Base-by-base conservation (phyloP, 2,797 vertebrate genomes). In the Dipus sagitta region DNA sequence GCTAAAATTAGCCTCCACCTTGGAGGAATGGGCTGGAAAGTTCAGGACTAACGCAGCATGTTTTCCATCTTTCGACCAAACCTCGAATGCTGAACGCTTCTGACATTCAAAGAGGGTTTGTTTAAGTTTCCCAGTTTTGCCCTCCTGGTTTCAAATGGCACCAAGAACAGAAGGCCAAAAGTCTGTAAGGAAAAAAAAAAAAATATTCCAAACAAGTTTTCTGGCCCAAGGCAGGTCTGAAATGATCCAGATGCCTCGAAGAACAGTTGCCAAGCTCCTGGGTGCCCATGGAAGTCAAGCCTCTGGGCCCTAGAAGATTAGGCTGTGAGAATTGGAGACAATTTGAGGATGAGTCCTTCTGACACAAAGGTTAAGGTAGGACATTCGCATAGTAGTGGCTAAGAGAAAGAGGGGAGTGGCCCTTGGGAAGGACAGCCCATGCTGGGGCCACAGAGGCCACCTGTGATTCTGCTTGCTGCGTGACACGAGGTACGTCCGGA, bases 1-100 rank as follows among this genome's bases (percentile, higher is more conserved):
- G 82, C 92, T 96, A 95, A 96, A 95, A 96, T 96, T 91, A 97
- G 86, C 76, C 62, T 67, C 83, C 38, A 89, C 70, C 54, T 62
- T 93, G 72, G 58, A 94, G 84, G 47, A 86, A 62, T 52, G 13
- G 78, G 60, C 92, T 74, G 86, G 88, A 88, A 94, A 95, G 77
- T 67, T 83, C 85, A 89, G 78, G n/a, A 72, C 91, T 67, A 65
- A 10, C 34, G 74, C 34, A 3, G 75, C 93, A 77, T 81, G 79
- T 79, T 96, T 91, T 90, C 93, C 90, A 71, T 78, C 92, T 14
- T 93, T 83, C 75, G 95, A 90, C 95, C 94, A 95, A 94, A 91
- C 92, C 64, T 76, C 28, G 30, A 85, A 93, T 92, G 72, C 90
- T 92, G 64, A 47, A 76, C 86, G 85, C 93, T 81, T 75, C 94